Conservation (phyloP, 2,113 vertebrate genomes). For the Tragelaphus buxtoni region DNA sequence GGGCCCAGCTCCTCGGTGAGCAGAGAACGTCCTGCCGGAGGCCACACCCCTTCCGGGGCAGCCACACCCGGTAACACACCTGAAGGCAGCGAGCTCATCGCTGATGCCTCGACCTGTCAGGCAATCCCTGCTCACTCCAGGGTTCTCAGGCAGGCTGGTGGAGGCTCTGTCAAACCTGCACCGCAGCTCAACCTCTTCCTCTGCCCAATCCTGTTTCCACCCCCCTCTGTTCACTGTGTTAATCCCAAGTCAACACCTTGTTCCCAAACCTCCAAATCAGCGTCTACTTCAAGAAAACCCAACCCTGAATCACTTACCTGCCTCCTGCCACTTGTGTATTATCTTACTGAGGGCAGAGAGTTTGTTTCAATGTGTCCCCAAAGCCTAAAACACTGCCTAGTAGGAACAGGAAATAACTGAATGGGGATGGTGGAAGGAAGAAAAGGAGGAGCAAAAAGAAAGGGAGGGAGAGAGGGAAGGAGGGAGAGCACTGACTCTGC, state of each 20-base stretch:
- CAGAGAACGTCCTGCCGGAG: not conserved
- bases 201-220: not conserved
- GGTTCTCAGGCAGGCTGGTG: no score
- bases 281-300: not conserved
- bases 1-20: not conserved
- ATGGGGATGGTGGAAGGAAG: not conserved
- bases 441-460: not conserved
- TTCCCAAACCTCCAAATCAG: not conserved
- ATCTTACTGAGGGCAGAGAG: not conserved
- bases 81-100: not conserved
- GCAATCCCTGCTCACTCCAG: no score
- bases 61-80: not conserved
- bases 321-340: not conserved
- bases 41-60: not conserved
- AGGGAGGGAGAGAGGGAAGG: not conserved
- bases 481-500: not conserved
- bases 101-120: not conserved
- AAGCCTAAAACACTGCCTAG: not conserved
- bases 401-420: not conserved
- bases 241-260: not conserved
- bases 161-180: not conserved
- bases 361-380: not conserved
- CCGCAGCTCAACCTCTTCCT: not conserved
- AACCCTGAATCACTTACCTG: not conserved
- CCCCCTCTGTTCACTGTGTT: not conserved